A percentile compares a stretch with the other conserved stretches of the same genome.
phyloP scores from a whole-genome alignment of 2,113 vertebrate genomes.

The Psilopsiagon aymara region DNA sequence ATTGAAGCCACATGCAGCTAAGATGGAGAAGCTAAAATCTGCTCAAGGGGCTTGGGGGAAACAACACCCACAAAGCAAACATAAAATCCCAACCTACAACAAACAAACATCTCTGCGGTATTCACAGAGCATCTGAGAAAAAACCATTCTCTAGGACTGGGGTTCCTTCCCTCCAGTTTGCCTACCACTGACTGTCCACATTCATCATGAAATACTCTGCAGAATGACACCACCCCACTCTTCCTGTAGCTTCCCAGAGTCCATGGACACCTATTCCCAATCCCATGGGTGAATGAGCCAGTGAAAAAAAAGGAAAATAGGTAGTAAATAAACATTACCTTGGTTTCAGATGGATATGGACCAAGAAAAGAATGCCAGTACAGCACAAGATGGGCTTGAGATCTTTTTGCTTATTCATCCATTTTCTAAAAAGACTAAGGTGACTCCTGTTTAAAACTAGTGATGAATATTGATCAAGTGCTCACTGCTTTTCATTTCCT shows the following conservation, averaged over 20 bases:
- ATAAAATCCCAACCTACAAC: constrained; percentile 20
- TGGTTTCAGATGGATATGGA: neutral
- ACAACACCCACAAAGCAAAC: constrained; percentile 31
- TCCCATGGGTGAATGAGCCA: neutral
- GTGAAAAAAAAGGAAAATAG: neutral
- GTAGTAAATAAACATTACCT: neutral
- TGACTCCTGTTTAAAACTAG: neutral
- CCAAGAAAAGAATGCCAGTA: neutral
- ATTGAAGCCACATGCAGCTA: constrained; percentile 47
- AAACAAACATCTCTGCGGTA: neutral
- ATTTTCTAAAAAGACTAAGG: neutral
- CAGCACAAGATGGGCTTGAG: neutral
- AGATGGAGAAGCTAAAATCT: constrained; percentile 30
- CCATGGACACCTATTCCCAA: neutral
- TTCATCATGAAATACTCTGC: neutral
- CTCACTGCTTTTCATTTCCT: neutral
- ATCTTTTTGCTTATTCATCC: constrained; percentile 6
- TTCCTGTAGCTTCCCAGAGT: neutral
- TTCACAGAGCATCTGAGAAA: neutral
- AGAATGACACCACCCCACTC: neutral
- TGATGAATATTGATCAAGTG: neutral
- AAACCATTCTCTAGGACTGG: neutral
- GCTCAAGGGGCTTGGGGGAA: neutral
- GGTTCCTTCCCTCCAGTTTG: neutral
- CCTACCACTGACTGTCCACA: neutral